Conservation (phyloP, 2,888 invertebrate species). For the Pristionchus entomophagus region DNA sequence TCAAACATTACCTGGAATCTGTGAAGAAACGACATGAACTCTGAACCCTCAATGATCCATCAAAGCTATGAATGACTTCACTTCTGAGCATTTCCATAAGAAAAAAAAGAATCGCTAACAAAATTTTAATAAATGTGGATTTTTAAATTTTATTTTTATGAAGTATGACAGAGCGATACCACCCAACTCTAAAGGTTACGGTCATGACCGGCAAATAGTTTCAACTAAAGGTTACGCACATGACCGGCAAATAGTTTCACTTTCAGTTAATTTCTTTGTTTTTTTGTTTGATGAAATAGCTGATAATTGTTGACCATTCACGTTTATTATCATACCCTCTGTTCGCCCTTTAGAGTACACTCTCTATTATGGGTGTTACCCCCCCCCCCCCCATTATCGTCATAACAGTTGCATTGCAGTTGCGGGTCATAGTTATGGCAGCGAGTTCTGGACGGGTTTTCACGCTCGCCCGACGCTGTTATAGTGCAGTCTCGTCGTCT, state of each 20-base stretch:
- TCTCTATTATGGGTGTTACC: too few relatives aligned
- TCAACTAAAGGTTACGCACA: background rate
- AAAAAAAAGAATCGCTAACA: background rate
- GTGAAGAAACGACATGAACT: background rate
- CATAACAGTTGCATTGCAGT: background rate
- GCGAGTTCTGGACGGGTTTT: slow-evolving; percentile 16
- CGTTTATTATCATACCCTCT: background rate
- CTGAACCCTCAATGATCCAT: background rate
- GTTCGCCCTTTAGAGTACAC: too few relatives aligned
- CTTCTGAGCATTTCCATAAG: too few relatives aligned
- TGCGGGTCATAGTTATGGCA: slow-evolving; percentile 12
- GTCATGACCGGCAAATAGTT: too few relatives aligned
- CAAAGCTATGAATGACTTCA: too few relatives aligned
- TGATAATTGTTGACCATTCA: background rate
- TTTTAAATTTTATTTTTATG: background rate
- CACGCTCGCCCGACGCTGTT: slow-evolving; percentile 22
- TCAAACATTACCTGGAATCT: background rate
- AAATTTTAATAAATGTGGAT: background rate
- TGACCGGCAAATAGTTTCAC: background rate
- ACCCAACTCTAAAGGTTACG: background rate
- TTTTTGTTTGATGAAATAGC: slow-evolving; percentile 4
- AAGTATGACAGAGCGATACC: background rate
- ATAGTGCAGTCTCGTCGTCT: background rate
- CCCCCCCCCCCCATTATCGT: background rate
- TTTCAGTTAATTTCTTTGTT: background rate